phyloP scores from a whole-genome alignment of 2,888 invertebrate genomes.

The Trachelus iudaicus region DNA sequence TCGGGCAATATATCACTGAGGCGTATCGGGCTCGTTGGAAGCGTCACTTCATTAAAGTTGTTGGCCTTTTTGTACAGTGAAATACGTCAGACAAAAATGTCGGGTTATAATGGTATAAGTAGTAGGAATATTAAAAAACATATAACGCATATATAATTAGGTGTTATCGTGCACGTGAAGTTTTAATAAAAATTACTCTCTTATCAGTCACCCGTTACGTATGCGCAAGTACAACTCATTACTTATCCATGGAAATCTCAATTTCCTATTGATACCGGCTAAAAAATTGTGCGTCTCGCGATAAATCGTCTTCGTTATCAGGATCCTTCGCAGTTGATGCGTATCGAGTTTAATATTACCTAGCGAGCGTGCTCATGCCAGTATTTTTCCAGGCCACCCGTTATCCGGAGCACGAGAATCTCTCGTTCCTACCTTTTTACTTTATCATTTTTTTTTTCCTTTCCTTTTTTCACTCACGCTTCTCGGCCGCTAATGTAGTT shows the following conservation, averaged over 20 bases:
- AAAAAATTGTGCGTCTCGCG: neutral
- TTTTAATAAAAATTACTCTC: neutral
- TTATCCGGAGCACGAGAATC: slow-evolving; percentile 20
- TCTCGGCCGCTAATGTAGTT: slow-evolving; percentile 37
- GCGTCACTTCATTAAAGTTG: neutral
- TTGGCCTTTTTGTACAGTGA: neutral
- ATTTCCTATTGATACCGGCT: neutral
- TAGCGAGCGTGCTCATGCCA: neutral
- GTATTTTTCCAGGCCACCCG: slow-evolving; percentile 15
- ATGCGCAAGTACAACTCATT: neutral
- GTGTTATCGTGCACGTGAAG: no score
- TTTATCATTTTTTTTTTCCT: slow-evolving; percentile 7
- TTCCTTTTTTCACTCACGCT: slow-evolving; percentile 6
- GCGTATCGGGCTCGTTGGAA: neutral
- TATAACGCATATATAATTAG: neutral
- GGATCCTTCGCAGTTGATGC: neutral
- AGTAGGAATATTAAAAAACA: neutral
- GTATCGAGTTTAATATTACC: neutral
- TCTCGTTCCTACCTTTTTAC: slow-evolving; percentile 18
- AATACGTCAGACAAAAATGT: neutral
- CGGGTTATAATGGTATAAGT: neutral
- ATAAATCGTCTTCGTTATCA: neutral
- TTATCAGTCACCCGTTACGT: neutral
- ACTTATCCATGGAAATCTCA: neutral
- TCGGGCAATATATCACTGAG: neutral